These are phyloP conservation scores for Ethmia dodecea DNA, from an alignment of 2,888 invertebrate genomes.

Conservation along the genomic window DNA sequence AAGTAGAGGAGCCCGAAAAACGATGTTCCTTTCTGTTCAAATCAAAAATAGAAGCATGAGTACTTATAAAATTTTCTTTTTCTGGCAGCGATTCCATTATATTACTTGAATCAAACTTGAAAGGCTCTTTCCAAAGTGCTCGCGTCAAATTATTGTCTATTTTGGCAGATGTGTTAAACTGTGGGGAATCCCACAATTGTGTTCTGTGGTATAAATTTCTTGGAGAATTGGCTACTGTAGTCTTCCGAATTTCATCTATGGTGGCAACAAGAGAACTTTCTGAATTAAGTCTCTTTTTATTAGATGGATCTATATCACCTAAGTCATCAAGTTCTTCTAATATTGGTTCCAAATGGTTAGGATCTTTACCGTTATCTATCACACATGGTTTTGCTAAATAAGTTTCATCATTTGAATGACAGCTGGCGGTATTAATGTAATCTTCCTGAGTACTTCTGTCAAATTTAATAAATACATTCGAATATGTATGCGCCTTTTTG, in stretches of 20 bases:
- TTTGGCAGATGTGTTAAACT: conserved; percentile 45
- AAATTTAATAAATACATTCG: conserved; percentile 65
- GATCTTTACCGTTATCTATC: conserved; percentile 68
- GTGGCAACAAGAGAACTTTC: conserved; percentile 80
- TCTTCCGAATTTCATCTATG: conserved; percentile 79
- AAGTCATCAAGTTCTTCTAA: conserved; percentile 77
- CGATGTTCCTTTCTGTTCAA: conserved; percentile 39
- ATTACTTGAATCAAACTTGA: conserved; percentile 60
- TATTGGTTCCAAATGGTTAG: conserved; percentile 73
- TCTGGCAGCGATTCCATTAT: conserved; percentile 61
- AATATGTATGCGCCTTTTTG: conserved; percentile 62
- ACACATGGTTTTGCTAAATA: conserved; percentile 77
- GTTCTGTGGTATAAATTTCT: conserved; percentile 76
- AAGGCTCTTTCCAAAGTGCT: conserved; percentile 70
- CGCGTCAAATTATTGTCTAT: conserved; percentile 54
- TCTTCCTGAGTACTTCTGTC: conserved; percentile 65
- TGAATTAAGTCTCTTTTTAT: conserved; percentile 63
- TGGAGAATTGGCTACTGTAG: conserved; percentile 75
- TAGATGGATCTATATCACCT: conserved; percentile 56
- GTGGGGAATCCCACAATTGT: conserved; percentile 65
- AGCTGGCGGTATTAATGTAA: conserved; percentile 73
- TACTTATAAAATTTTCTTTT: conserved; percentile 54
- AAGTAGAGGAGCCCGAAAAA: conserved; percentile 25
- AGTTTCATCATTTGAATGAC: conserved; percentile 63
- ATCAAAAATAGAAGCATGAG: conserved; percentile 44